Conservation (phyloP, 2,888 invertebrate species). For the Argyresthia albistria region DNA sequence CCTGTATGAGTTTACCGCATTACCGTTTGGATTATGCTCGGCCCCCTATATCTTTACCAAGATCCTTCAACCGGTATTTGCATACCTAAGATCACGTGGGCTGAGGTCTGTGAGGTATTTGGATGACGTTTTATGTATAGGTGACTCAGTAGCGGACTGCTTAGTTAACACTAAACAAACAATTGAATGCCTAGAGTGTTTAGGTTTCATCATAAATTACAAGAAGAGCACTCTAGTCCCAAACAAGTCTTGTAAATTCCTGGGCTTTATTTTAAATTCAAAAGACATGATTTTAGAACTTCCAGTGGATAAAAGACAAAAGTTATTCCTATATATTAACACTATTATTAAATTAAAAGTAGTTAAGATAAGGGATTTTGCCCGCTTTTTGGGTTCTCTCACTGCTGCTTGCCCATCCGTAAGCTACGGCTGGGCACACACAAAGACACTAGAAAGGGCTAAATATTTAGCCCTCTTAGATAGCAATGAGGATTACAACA, state of each 20-base stretch:
- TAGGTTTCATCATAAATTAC: neutral
- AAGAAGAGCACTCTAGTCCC: too few relatives aligned
- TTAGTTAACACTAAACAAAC: neutral
- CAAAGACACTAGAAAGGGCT: too few relatives aligned
- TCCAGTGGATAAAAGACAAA: neutral
- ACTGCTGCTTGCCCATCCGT: too few relatives aligned
- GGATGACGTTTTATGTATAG: neutral
- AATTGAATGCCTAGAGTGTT: neutral
- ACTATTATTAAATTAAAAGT: too few relatives aligned
- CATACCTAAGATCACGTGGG: too few relatives aligned
- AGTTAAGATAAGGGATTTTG: too few relatives aligned
- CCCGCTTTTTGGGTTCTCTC: too few relatives aligned
- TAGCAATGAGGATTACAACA: too few relatives aligned
- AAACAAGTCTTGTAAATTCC: neutral
- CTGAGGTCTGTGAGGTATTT: neutral
- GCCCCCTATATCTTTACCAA: constrained; percentile 1
- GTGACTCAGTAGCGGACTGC: neutral
- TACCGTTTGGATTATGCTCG: neutral
- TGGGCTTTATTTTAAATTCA: neutral
- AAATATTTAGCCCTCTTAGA: too few relatives aligned
- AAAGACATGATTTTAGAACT: neutral
- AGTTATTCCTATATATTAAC: neutral
- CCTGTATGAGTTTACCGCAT: neutral
- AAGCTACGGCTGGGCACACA: too few relatives aligned
- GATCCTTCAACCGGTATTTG: neutral